Percentiles rank a stretch among this genome's conserved stretches.
Conservation (phyloP, 1,140 invertebrate species). For the Saxidomus purpurata region DNA sequence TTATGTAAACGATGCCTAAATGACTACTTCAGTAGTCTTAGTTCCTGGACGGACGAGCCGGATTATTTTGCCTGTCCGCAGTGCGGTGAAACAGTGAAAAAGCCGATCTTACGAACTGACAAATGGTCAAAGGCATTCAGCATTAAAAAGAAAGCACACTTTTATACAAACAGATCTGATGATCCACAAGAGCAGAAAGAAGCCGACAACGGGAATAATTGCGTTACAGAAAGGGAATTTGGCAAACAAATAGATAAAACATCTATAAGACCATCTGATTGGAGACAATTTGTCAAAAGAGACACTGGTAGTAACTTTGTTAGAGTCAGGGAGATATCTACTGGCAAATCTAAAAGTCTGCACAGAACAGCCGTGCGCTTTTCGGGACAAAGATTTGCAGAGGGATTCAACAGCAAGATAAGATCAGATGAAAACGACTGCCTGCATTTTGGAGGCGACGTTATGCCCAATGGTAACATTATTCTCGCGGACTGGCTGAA, state of each 20-base stretch:
- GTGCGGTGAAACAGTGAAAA: background rate
- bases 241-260: background rate
- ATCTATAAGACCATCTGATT: no score
- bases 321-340: background rate
- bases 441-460: background rate
- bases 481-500: constrained; percentile 37
- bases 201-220: background rate
- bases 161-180: background rate
- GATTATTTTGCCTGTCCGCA: background rate
- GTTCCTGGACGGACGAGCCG: background rate
- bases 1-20: constrained; percentile 40
- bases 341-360: no score
- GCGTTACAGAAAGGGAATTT: no score
- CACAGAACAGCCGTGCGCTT: background rate
- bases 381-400: background rate
- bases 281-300: no score
- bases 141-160: background rate
- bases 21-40: background rate
- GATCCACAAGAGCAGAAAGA: background rate
- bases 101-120: background rate
- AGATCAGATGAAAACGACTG: background rate
- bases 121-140: constrained; percentile 40
- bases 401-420: background rate
- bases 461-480: background rate
- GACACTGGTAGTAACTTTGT: background rate